A percentile compares a stretch with the other conserved stretches of the same genome.
Conservation (phyloP, 2,888 invertebrate species). For the Sympetrum striolatum region DNA sequence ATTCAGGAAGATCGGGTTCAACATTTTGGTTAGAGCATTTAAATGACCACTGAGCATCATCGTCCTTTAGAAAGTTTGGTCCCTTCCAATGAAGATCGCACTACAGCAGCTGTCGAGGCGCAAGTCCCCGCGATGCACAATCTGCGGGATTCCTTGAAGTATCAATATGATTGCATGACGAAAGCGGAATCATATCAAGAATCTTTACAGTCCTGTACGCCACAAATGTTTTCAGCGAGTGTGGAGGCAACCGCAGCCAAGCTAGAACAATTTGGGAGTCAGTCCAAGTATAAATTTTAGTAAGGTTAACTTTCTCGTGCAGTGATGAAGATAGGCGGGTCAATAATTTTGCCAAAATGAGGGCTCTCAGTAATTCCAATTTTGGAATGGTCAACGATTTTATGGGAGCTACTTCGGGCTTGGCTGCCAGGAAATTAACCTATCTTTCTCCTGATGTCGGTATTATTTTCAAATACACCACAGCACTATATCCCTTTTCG, state of each 20-base stretch:
- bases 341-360: too few species aligned
- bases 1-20: too few species aligned
- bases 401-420: neutral
- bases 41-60: too few species aligned
- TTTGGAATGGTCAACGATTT: neutral
- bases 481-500: neutral
- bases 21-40: too few species aligned
- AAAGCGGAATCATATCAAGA: neutral
- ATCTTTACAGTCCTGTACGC: too few species aligned
- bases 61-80: neutral
- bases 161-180: neutral
- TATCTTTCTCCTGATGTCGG: neutral
- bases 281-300: neutral
- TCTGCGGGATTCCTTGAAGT: neutral
- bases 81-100: too few species aligned
- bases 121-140: neutral
- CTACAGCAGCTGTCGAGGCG: neutral
- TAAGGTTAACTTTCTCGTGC: too few species aligned
- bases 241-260: too few species aligned
- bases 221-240: too few species aligned
- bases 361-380: too few species aligned
- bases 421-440: neutral
- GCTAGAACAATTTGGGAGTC: too few species aligned
- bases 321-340: too few species aligned
- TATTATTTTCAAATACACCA: neutral